These are phyloP conservation scores for Tetanocera ferruginea DNA, from an alignment of 2,888 invertebrate species.

Conservation along the genomic window DNA sequence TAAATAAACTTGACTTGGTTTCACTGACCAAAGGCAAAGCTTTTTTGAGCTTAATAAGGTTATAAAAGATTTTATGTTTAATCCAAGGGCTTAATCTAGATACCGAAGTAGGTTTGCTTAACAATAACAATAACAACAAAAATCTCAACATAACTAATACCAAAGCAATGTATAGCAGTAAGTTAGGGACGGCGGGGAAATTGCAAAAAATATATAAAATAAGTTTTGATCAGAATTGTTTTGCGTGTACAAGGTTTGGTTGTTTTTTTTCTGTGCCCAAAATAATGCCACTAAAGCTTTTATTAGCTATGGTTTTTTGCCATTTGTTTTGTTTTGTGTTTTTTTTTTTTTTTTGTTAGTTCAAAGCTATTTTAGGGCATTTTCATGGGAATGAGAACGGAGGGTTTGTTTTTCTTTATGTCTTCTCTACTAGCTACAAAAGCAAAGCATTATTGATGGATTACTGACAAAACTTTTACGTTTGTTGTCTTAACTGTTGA, in stretches of 20 bases:
- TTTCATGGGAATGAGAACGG: neutral
- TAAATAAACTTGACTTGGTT: neutral
- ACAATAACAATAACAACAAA: neutral
- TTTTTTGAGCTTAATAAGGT: neutral
- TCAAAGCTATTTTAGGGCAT: neutral
- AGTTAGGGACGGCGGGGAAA: too few relatives aligned
- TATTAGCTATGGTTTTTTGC: neutral
- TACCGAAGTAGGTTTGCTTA: neutral
- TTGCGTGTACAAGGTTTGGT: neutral
- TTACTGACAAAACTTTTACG: conserved; percentile 22
- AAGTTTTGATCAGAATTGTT: conserved; percentile 30
- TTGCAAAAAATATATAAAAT: neutral
- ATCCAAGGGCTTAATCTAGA: conserved; percentile 1
- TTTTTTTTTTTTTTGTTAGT: neutral
- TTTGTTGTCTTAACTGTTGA: conserved; percentile 3
- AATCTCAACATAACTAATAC: neutral
- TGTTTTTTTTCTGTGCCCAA: neutral
- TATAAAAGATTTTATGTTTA: conserved; percentile 11
- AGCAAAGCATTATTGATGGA: conserved; percentile 29
- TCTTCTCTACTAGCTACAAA: neutral
- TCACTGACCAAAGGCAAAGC: neutral
- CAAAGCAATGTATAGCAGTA: too few relatives aligned
- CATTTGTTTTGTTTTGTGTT: too few relatives aligned
- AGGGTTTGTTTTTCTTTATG: neutral
- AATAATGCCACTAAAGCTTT: neutral